Percentiles rank a stretch among this genome's conserved stretches.
Evolutionary conservation across 2,888 invertebrate genomes (phyloP).

Genomic region (Parochlus steinenii): DNA sequence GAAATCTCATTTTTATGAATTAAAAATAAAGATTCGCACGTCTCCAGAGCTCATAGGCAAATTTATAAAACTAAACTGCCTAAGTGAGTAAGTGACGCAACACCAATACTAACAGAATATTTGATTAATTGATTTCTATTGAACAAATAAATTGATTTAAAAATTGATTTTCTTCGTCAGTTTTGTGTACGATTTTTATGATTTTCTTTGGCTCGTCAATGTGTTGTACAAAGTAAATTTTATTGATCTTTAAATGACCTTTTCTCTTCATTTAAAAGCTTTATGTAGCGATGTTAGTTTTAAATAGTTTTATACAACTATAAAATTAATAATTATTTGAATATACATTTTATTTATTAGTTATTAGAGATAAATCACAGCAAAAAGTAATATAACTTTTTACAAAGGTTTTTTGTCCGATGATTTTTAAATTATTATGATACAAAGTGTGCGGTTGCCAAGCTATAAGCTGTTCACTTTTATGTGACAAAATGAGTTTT

Average conservation of each 20-base stretch:
- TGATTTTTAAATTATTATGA: conserved; percentile 1
- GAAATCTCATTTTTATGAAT: too few relatives aligned
- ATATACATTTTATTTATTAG: too few relatives aligned
- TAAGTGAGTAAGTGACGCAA: too few relatives aligned
- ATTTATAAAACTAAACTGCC: too few relatives aligned
- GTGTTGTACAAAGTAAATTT: background rate
- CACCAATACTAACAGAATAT: background rate
- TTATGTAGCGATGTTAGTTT: background rate
- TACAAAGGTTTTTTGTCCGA: conserved; percentile 1
- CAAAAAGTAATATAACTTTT: too few relatives aligned
- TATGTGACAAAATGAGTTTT: background rate
- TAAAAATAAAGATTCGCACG: too few relatives aligned
- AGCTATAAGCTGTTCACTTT: too few relatives aligned
- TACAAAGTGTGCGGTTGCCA: background rate
- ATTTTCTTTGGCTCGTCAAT: too few relatives aligned
- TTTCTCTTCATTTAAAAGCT: background rate
- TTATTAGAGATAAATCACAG: too few relatives aligned
- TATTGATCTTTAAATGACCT: conserved; percentile 6
- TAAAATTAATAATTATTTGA: too few relatives aligned
- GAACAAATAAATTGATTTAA: conserved; percentile 7
- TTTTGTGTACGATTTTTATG: conserved; percentile 3
- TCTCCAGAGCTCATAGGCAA: too few relatives aligned
- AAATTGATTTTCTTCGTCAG: background rate
- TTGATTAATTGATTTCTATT: conserved; percentile 12
- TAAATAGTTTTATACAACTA: background rate